A percentile compares a stretch with the other conserved stretches of the same genome.
Evolutionary conservation across 2,888 invertebrate species (phyloP).

Genomic region (Andrena marginata): DNA sequence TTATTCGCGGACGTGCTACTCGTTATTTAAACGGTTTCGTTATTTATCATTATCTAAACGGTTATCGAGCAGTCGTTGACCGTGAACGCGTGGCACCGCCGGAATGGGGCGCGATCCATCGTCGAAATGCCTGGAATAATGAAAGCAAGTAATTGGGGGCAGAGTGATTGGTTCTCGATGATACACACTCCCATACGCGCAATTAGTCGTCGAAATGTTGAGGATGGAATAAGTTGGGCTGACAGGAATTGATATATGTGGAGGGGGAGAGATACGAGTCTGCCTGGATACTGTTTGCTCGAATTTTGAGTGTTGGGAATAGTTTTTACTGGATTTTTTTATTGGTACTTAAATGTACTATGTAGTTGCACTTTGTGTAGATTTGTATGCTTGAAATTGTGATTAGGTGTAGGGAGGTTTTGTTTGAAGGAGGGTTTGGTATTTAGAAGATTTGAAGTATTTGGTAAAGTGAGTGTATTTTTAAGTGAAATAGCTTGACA

Average conservation of each 20-base stretch:
- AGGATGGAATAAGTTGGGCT: background rate
- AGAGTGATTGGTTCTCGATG: background rate
- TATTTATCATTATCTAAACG: slow-evolving; percentile 50
- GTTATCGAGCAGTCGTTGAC: slow-evolving; percentile 17
- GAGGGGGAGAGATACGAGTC: too few relatives aligned
- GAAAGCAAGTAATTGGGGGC: background rate
- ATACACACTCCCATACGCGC: background rate
- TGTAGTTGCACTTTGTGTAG: too few relatives aligned
- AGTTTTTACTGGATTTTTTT: too few relatives aligned
- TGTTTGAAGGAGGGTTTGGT: too few relatives aligned
- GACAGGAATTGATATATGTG: background rate
- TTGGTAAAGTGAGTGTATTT: too few relatives aligned
- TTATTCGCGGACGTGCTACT: slow-evolving; percentile 25
- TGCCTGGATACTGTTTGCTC: too few relatives aligned
- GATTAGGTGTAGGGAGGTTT: too few relatives aligned
- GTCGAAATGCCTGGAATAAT: background rate
- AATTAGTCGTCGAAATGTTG: background rate
- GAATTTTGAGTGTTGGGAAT: too few relatives aligned
- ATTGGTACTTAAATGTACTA: too few relatives aligned
- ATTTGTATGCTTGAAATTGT: too few relatives aligned
- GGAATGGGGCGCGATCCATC: background rate
- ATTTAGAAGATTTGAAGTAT: too few relatives aligned
- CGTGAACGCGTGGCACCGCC: background rate
- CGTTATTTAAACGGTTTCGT: slow-evolving; percentile 28
- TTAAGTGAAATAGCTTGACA: too few relatives aligned